Evolutionary conservation across 2,888 invertebrate genomes (phyloP).

Genomic region (Thera obeliscata): DNA sequence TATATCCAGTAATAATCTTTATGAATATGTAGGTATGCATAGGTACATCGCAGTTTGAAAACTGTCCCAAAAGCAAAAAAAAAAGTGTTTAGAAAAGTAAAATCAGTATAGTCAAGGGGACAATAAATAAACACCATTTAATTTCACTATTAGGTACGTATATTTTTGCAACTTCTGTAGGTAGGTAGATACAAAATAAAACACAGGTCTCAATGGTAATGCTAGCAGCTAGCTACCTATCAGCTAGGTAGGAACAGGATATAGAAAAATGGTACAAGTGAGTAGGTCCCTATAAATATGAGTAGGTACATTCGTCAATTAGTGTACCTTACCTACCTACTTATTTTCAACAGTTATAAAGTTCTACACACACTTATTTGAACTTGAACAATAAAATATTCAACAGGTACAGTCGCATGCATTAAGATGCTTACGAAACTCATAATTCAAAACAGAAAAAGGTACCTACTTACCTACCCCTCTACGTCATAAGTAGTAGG

Average conservation of each 20-base stretch:
- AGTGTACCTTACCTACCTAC: slow-evolving; percentile 7
- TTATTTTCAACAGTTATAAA: slow-evolving; percentile 8
- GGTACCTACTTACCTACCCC: too few relatives aligned
- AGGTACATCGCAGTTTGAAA: too few relatives aligned
- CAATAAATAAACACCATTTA: neutral
- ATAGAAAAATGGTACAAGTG: neutral
- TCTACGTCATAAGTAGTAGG: too few relatives aligned
- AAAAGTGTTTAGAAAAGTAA: too few relatives aligned
- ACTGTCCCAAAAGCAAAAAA: too few relatives aligned
- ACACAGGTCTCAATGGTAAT: neutral
- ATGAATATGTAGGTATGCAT: too few relatives aligned
- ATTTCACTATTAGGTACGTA: slow-evolving; percentile 3
- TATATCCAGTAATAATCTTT: too few relatives aligned
- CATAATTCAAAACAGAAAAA: too few relatives aligned
- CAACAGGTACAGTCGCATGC: neutral
- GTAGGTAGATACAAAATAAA: slow-evolving; percentile 6
- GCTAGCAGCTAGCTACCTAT: neutral
- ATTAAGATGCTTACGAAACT: too few relatives aligned
- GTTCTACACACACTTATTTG: slow-evolving; percentile 14
- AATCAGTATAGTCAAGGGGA: too few relatives aligned
- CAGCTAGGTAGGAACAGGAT: neutral
- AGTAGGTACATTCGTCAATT: too few relatives aligned
- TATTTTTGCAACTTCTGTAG: neutral
- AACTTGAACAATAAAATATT: neutral
- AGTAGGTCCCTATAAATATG: too few relatives aligned